Conservation (phyloP, 1,140 invertebrate genomes). For the Liolophura sinensis region DNA sequence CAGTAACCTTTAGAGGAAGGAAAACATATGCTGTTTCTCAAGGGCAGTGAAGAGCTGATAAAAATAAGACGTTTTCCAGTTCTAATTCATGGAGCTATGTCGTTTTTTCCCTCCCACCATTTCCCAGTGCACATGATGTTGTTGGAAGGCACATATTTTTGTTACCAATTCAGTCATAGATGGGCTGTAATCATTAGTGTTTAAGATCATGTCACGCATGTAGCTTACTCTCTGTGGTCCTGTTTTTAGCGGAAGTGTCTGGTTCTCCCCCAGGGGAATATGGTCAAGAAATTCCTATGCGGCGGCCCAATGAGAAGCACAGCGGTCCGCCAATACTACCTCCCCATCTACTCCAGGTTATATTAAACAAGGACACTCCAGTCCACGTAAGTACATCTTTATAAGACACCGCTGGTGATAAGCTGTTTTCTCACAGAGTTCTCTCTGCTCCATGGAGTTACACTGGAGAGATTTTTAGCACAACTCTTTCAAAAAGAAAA, state of each 20-base stretch:
- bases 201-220: too few relatives aligned
- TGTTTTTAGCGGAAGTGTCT: slow-evolving; percentile 12
- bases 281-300: slow-evolving; percentile 81
- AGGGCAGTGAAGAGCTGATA: too few relatives aligned
- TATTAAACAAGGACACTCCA: slow-evolving; percentile 97
- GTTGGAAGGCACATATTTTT: background rate
- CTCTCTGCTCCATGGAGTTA: too few relatives aligned
- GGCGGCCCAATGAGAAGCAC: slow-evolving; percentile 45
- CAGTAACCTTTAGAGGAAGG: too few relatives aligned
- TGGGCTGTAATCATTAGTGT: background rate
- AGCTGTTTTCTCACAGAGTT: background rate
- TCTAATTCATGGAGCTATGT: too few relatives aligned
- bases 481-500: background rate
- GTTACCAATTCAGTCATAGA: background rate
- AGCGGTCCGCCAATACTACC: slow-evolving; percentile 94
- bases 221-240: background rate
- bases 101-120: too few relatives aligned
- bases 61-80: too few relatives aligned
- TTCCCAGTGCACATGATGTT: too few relatives aligned
- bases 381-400: slow-evolving; percentile 69
- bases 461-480: background rate
- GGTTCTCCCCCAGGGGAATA: slow-evolving; percentile 70
- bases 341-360: slow-evolving; percentile 95
- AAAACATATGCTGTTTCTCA: too few relatives aligned
- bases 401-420: background rate